Evolutionary conservation across 1,140 invertebrate genomes (phyloP).

Genomic region (Megalonaias nervosa): DNA sequence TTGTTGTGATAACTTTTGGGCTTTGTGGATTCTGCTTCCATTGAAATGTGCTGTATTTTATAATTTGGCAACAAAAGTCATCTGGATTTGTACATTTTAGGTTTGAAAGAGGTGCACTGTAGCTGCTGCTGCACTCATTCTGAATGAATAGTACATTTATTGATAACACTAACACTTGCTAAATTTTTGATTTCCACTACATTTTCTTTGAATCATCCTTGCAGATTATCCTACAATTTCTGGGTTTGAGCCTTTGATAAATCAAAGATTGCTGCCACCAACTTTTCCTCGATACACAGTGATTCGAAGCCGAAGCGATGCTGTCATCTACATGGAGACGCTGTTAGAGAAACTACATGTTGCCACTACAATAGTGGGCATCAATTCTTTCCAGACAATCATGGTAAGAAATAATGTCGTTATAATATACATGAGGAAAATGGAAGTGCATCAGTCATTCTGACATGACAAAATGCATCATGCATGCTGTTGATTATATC

Average conservation of each 20-base stretch:
- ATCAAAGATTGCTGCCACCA: slow-evolving; percentile 93
- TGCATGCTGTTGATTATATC: too few species aligned
- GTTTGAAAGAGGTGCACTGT: too few species aligned
- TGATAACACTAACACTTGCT: neutral
- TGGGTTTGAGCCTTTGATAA: slow-evolving; percentile 96
- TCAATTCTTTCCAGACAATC: too few species aligned
- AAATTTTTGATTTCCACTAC: neutral
- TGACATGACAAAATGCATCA: too few species aligned
- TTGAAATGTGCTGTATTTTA: too few species aligned
- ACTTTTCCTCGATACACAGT: slow-evolving; percentile 98
- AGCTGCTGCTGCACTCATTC: neutral
- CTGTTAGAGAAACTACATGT: slow-evolving; percentile 82
- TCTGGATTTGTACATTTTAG: too few species aligned
- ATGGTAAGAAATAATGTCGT: too few species aligned
- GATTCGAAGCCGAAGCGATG: slow-evolving; percentile 88
- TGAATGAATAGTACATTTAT: neutral
- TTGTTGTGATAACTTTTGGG: too few species aligned
- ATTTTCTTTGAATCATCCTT: slow-evolving; percentile 13
- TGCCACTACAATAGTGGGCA: slow-evolving; percentile 82
- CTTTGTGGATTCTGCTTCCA: too few species aligned
- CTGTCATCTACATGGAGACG: slow-evolving; percentile 85
- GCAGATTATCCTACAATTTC: slow-evolving; percentile 67
- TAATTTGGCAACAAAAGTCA: too few species aligned
- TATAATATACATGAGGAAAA: too few species aligned
- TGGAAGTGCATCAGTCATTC: too few species aligned